These are phyloP conservation scores for Chionomys nivalis DNA, from an alignment of 2,113 vertebrate species.

Conservation along the genomic window DNA sequence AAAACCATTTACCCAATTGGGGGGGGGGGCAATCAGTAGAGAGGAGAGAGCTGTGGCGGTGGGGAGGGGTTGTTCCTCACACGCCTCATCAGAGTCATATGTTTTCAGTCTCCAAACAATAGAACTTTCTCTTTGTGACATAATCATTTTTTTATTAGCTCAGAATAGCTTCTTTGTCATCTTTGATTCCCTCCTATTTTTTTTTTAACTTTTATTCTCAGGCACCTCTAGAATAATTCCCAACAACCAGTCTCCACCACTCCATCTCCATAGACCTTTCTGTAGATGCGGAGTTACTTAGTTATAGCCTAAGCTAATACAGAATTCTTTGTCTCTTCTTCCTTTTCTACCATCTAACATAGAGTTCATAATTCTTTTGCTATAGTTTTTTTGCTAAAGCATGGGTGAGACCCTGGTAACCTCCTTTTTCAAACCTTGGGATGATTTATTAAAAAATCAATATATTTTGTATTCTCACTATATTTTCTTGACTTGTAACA, in stretches of 20 bases:
- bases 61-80: too few relatives aligned
- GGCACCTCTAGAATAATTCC: not conserved
- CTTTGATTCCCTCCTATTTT: not conserved
- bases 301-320: not conserved
- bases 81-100: not conserved
- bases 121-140: not conserved
- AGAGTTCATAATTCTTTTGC: not conserved
- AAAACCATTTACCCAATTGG: not conserved
- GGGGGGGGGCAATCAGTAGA: not conserved
- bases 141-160: constrained; percentile 46
- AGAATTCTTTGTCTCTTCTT: not conserved
- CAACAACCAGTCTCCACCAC: not conserved
- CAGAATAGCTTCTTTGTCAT: constrained; percentile 7
- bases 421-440: not conserved
- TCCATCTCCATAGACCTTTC: not conserved
- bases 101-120: not conserved
- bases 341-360: not conserved
- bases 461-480: constrained; percentile 17
- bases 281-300: not conserved
- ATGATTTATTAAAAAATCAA: constrained; percentile 21
- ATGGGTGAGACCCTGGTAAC: not conserved
- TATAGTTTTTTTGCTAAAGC: constrained; percentile 2
- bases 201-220: not conserved
- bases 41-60: accelerated
- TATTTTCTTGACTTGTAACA: constrained; percentile 6